Percentiles rank a stretch among this genome's conserved stretches.
These are phyloP conservation scores for Siphlonurus alternatus DNA, from an alignment of 2,888 invertebrate species.

Conservation along the genomic window DNA sequence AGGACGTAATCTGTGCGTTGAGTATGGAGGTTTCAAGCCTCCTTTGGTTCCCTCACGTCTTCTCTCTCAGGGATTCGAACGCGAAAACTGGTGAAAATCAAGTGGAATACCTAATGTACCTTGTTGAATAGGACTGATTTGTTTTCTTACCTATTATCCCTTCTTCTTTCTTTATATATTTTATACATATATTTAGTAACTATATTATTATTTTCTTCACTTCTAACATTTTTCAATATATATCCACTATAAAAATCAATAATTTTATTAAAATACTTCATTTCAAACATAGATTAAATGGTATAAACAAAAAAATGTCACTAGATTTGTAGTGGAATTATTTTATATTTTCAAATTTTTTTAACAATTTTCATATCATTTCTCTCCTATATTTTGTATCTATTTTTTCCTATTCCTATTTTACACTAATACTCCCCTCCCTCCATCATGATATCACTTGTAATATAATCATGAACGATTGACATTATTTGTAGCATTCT, in stretches of 20 bases:
- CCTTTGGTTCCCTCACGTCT: slow-evolving; percentile 52
- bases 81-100: neutral
- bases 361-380: neutral
- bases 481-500: neutral
- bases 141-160: neutral
- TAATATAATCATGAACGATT: neutral
- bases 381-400: neutral
- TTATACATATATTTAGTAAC: neutral
- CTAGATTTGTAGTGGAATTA: neutral
- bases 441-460: neutral
- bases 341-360: neutral
- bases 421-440: neutral
- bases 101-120: neutral
- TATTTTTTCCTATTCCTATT: neutral
- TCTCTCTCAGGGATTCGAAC: neutral
- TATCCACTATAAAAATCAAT: no score
- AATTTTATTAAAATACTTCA: no score
- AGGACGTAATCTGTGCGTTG: slow-evolving; percentile 50
- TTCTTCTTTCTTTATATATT: neutral
- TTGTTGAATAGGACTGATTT: neutral
- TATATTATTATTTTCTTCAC: no score
- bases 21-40: slow-evolving; percentile 65
- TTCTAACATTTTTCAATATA: no score
- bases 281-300: neutral
- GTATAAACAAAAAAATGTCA: neutral